Evolutionary conservation across 1,140 invertebrate genomes (phyloP), one percentile per base, ranked within the genome.

Genomic region (Mizuhopecten yessoensis): DNA sequence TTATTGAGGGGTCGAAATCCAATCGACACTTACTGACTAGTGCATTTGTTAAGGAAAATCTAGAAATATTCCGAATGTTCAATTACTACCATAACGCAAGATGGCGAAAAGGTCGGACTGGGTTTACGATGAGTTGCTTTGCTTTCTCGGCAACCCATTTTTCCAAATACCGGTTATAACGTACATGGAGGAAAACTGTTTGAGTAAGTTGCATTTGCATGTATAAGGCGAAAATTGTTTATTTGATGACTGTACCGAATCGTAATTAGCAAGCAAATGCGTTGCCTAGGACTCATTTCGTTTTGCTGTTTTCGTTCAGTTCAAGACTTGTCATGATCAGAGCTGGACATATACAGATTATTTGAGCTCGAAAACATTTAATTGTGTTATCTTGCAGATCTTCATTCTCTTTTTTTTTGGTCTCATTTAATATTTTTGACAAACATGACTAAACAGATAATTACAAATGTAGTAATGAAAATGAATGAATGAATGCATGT

Each of bases 161-260:
- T 96, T 96, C 91, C 95, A 96, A 88, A 93, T 95, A 45, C 96
- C 96, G 0, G 95, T 96, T 17, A 88, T 94, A 42, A 94, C 96
- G 15, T 96, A 96, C 90, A 95, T 96, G 94, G 96, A 96, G 87
- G 92, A 92, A 87, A 90, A 95, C 86, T 96, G 95, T 89, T 88
- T 96, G 91, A 94, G 96, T 96, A 94, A 93, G 96, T 91, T 49
- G 20, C 20, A 7, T n/a, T 75, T 75, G 17, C n/a, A 75, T 29
- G 29, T 75, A n/a, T 29, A 29, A 29, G n/a, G 57, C 5, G 29
- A 29, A 5, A 75, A 75, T 29, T 20, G n/a, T 13, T 75, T 3
- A 29, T 5, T 75, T n/a, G 5, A 17, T 29, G 0, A 1, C n/a
- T 75, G 29, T n/a, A 5, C n/a, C 29, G 57, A n/a, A 7, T n/a